Percentiles rank a stretch among this genome's conserved stretches.
Evolutionary conservation across 2,113 vertebrate species (phyloP).

Genomic region (Sapayoa aenigma): DNA sequence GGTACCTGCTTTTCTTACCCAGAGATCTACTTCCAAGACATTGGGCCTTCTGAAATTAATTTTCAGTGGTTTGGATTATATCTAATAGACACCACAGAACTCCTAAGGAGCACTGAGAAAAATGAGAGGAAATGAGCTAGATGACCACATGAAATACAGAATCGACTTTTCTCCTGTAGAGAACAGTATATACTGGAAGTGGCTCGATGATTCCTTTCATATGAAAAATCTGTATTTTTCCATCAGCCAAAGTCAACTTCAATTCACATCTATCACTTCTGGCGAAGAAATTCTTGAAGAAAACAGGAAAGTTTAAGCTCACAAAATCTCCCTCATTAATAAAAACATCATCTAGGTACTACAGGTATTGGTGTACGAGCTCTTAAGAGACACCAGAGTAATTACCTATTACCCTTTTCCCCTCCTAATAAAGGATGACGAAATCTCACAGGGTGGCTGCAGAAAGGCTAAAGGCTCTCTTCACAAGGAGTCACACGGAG

Average conservation of each 20-base stretch:
- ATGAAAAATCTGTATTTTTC: background rate
- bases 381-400: background rate
- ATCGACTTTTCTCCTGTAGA: background rate
- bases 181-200: background rate
- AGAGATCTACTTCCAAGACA: background rate
- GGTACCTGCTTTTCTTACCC: background rate
- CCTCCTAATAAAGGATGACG: background rate
- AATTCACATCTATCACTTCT: background rate
- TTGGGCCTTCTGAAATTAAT: background rate
- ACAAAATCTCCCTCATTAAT: background rate
- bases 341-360: background rate
- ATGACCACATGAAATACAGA: background rate
- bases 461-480: background rate
- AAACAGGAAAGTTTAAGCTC: background rate
- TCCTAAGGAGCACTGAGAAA: background rate
- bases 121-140: background rate
- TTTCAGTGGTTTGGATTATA: background rate
- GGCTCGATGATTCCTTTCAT: background rate
- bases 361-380: background rate
- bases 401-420: background rate
- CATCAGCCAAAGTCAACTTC: background rate
- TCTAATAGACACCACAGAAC: background rate
- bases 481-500: background rate
- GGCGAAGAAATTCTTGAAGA: background rate
- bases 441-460: background rate